Evolutionary conservation across 2,888 invertebrate species (phyloP).

Genomic region (Sceliomorpha sp.): DNA sequence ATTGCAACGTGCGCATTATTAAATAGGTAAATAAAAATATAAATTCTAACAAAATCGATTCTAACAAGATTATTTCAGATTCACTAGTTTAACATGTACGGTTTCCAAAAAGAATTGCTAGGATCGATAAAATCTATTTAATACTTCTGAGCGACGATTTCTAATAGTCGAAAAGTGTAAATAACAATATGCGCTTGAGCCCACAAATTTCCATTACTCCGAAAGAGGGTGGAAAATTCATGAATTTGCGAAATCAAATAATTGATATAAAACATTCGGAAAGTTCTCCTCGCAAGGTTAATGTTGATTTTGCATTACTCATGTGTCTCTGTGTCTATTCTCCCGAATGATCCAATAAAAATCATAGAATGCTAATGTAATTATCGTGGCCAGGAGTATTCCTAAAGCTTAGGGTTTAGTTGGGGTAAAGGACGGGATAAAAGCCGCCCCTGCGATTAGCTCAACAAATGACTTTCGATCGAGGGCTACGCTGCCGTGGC

Average conservation of each 20-base stretch:
- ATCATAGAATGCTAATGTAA: constrained; percentile 79
- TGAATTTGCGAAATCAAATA: constrained; percentile 29
- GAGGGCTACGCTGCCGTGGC: constrained; percentile 47
- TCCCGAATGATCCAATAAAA: constrained; percentile 73
- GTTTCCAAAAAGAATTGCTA: too few relatives aligned
- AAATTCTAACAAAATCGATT: too few relatives aligned
- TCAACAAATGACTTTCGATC: constrained; percentile 70
- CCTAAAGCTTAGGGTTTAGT: constrained; percentile 68
- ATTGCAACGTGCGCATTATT: too few relatives aligned
- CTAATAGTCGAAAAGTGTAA: too few relatives aligned
- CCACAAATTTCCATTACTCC: too few relatives aligned
- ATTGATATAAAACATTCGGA: constrained; percentile 29
- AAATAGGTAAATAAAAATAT: too few relatives aligned
- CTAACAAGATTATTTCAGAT: too few relatives aligned
- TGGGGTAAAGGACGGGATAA: constrained; percentile 54
- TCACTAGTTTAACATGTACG: too few relatives aligned
- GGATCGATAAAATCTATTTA: too few relatives aligned
- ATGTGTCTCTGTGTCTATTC: constrained; percentile 41
- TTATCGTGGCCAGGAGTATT: constrained; percentile 73
- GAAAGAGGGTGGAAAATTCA: too few relatives aligned
- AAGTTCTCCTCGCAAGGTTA: constrained; percentile 15
- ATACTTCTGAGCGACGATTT: too few relatives aligned
- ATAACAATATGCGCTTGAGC: too few relatives aligned
- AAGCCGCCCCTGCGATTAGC: constrained; percentile 78
- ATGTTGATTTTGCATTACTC: constrained; percentile 43